Base-by-base conservation (phyloP, 2,113 vertebrate species). In the Siniperca knerii region DNA sequence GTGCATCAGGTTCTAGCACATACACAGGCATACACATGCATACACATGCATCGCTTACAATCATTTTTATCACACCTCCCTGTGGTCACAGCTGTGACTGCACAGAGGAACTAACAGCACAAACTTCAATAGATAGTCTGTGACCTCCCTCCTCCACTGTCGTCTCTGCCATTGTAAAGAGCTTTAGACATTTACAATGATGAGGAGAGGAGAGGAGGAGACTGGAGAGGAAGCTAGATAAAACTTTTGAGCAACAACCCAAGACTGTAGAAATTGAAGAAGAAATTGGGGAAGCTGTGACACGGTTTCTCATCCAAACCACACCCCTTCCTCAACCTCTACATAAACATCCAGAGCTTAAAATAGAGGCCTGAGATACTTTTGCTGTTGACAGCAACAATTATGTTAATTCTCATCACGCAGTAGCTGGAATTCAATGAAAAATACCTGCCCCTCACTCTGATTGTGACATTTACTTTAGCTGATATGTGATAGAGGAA, bases 81-180 rank as follows among this genome's bases (percentile, higher is more conserved):
- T 91, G 90, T 93, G 90, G 92, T 93, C 89, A 83, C 93, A 93
- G 92, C 90, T 93, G 92, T 80, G 87, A 89, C 85, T 86, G 87
- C 74, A 84, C 37, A 84, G 81, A 85, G 83, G 84, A 89, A 87
- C 75, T 70, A 35, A 42, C 44, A 21, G 62, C 25, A 3, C 37
- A 69, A 18, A 29, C 79, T 37, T 77, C 20, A 75, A 16, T 18
- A 12, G 25, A 15, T 4, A 4, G 8, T 77, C 44, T 64, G 29
- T 13, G 10, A 8, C 52, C 16, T 52, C 21, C 62, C 48, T 40
- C 25, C 35, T 50, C 4, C 11, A 1, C 52, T 73, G 4, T 65
- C 73, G 55, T 77, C 29, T 0, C n/a, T 6, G 58, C n/a, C n/a
- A 11, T 4, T 66, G n/a, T 40, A 1, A 10, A 1, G 4, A 23